Evolutionary conservation across 2,113 vertebrate species (phyloP), one percentile per base, ranked within the genome.

Genomic region (Aramus guarauna): DNA sequence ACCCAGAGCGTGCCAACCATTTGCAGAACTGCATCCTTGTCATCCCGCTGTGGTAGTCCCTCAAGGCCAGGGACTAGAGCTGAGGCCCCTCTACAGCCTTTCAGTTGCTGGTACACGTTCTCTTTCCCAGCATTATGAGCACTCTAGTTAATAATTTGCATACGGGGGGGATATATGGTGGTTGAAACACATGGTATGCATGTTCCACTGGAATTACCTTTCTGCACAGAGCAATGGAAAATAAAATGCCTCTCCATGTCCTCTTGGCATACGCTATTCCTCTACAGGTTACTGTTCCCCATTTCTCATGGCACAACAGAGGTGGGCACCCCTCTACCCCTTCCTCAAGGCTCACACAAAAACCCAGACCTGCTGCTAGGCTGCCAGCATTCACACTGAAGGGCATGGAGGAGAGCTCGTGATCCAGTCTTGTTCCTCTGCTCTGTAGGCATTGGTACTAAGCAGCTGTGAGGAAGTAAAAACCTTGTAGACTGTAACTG

Each of bases 151-250:
- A 58, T 48, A 39, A 62, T 43, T 87, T 2, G 4, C 15, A 3
- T 45, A 19, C 2, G 1, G 6, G 3, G 8, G 12, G 4, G 5
- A 50, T 36, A 41, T 14, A 19, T 4, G 2, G 34, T 36, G 6
- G 19, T 30, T 12, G 39, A 75, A 92, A 66, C 30, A 18, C 1
- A 11, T 9, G 47, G 29, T 26, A 69, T 1, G 4, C 1, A 0
- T 6, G 3, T 60, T 72, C 24, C 53, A 47, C 10, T 55, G 58
- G 26, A 47, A 72, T 36, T 56, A 29, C 7, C 2, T 81, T 55
- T 91, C 59, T 69, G 12, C 27, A 56, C 4, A 55, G 58, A 83
- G 9, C 20, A 55, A 53, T 6, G 32, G 50, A 81, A 94, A 74
- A 5, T 16, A 32, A 87, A 90, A 58, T 22, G 5, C 15, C 14